These are phyloP conservation scores for Hedychridium roseum DNA, from an alignment of 2,888 invertebrate genomes.

Conservation along the genomic window DNA sequence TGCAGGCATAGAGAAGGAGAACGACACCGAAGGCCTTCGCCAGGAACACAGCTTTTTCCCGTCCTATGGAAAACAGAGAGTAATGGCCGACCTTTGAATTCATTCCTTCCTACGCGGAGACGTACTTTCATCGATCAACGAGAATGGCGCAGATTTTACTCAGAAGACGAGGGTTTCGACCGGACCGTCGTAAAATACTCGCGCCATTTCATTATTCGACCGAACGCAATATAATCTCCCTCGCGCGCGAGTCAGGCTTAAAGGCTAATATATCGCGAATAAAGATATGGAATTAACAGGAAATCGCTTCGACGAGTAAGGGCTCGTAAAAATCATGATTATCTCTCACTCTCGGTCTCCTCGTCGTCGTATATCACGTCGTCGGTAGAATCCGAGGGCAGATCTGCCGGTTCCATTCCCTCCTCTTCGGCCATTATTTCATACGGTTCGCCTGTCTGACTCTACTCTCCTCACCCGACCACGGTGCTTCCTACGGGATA, in stretches of 20 bases:
- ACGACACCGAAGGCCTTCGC: conserved; percentile 44
- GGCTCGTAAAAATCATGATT: too few species aligned
- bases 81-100: too few species aligned
- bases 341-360: conserved; percentile 23
- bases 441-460: background rate
- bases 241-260: too few species aligned
- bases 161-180: too few species aligned
- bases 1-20: conserved; percentile 42
- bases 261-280: too few species aligned
- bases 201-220: too few species aligned
- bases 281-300: too few species aligned
- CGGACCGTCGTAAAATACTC: too few species aligned
- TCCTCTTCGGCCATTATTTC: background rate
- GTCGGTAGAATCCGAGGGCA: background rate
- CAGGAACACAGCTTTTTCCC: conserved; percentile 48
- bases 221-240: too few species aligned
- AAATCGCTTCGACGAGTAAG: too few species aligned
- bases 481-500: conserved; percentile 7
- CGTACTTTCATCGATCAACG: background rate
- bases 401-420: background rate
- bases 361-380: conserved; percentile 17
- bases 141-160: conserved; percentile 1
- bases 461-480: background rate
- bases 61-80: conserved; percentile 32
- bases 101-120: background rate